Percentiles rank a stretch among this genome's conserved stretches.
Conservation (phyloP, 1,140 invertebrate genomes). For the Sinonovacula constricta region DNA sequence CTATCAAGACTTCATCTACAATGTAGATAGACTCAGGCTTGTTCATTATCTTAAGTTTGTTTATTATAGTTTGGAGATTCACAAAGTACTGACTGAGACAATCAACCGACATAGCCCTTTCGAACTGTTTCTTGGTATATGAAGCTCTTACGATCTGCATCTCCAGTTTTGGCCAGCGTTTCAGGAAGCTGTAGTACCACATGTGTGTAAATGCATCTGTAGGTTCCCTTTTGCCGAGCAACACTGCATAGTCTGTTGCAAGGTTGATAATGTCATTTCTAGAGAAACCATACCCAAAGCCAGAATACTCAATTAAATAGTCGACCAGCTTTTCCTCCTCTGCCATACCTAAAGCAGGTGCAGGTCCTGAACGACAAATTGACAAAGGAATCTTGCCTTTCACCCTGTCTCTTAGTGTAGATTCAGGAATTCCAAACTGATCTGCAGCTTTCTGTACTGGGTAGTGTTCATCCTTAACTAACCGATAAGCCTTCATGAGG, state of each 20-base stretch:
- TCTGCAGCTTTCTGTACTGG: slow-evolving; percentile 43
- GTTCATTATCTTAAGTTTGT: slow-evolving; percentile 33
- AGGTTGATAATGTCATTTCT: slow-evolving; percentile 44
- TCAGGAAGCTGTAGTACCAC: slow-evolving; percentile 48
- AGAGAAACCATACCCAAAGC: slow-evolving; percentile 42
- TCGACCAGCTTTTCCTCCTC: slow-evolving; percentile 45
- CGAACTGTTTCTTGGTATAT: slow-evolving; percentile 39
- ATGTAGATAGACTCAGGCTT: slow-evolving; percentile 50
- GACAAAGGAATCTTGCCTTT: slow-evolving; percentile 31
- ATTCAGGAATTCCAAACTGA: slow-evolving; percentile 30
- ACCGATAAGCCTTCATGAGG: slow-evolving; percentile 6
- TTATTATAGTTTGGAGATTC: slow-evolving; percentile 22
- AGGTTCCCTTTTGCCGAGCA: slow-evolving; percentile 45
- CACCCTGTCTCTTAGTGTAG: slow-evolving; percentile 37
- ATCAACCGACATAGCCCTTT: slow-evolving; percentile 30
- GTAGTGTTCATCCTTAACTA: slow-evolving; percentile 26
- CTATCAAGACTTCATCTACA: slow-evolving; percentile 42
- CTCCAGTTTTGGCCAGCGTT: slow-evolving; percentile 40
- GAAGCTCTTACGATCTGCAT: slow-evolving; percentile 22
- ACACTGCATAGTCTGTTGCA: slow-evolving; percentile 43
- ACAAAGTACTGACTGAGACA: slow-evolving; percentile 39
- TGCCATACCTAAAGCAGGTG: slow-evolving; percentile 17
- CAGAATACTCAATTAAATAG: slow-evolving; percentile 27
- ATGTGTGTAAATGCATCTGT: slow-evolving; percentile 42
- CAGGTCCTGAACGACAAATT: slow-evolving; percentile 24